phyloP scores from a whole-genome alignment of 1,140 invertebrate species.

The Yoshiicerus persimilis region DNA sequence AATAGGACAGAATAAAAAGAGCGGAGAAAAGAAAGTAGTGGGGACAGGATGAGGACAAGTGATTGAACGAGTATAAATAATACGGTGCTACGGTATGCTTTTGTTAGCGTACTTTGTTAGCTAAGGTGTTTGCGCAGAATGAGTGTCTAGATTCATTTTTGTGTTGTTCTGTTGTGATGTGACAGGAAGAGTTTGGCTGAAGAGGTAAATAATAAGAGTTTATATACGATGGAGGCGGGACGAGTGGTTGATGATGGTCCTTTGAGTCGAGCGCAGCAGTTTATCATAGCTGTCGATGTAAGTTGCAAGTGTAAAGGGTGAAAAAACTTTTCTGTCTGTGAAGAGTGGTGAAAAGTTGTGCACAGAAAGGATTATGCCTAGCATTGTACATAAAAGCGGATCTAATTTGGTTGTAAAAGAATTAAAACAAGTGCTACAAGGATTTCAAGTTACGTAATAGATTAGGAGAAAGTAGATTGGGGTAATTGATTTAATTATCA shows the following conservation, averaged over 20 bases:
- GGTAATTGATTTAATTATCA: not conserved
- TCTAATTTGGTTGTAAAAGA: no score
- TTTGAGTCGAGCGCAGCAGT: not conserved
- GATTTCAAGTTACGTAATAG: not conserved
- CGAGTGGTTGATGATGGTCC: not conserved
- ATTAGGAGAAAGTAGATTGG: not conserved
- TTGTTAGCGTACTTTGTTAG: not conserved
- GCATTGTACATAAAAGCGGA: no score
- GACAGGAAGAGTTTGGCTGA: not conserved
- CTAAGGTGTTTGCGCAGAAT: conserved; percentile 7
- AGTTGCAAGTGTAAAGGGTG: conserved; percentile 14
- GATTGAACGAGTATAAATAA: not conserved
- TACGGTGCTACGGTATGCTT: not conserved
- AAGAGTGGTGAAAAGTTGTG: not conserved
- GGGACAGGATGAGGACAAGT: not conserved
- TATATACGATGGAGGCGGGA: conserved; percentile 6
- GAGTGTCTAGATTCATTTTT: not conserved
- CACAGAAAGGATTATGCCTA: no score
- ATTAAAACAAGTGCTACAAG: not conserved
- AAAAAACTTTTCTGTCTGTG: not conserved
- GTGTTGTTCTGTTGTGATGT: not conserved
- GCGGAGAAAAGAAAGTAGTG: not conserved
- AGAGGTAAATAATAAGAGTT: not conserved
- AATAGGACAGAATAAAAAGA: not conserved
- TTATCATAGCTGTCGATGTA: not conserved